Base-by-base conservation (phyloP, 1,140 invertebrate genomes). In the Cataglyphis hispanica region DNA sequence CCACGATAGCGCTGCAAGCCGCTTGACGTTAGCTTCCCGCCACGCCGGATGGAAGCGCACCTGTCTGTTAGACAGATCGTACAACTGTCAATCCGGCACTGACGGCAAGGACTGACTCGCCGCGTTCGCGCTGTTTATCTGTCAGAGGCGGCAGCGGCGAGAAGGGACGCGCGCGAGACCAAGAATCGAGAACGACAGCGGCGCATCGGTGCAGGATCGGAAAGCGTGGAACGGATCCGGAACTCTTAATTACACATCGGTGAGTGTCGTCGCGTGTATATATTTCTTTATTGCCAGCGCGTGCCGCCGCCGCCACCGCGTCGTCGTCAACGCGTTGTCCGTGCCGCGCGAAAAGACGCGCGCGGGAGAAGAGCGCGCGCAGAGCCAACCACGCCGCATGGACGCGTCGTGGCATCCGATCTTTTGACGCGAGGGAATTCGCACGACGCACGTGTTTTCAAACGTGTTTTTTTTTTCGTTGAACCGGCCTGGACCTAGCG, bases 51-150 rank as follows among this genome's bases (percentile, higher is more conserved):
- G 4, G 46, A 50, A 50, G 46, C 46, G 46, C 46, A 50, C 13
- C 46, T 50, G 46, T 19, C 46, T 50, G 31, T 37, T 37, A 37
- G 37, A 37, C 37, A 37, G 6, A 37, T 37, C 53, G n/a, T 56
- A 3, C 25, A 46, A 50, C 69, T 72, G 69, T 72, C 69, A 72
- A 72, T 53, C 16, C 66, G 13, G 46, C 16, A 27, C 40, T 53
- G 31, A 70, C 40, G 67, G 25, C 11, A 70, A 70, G 67, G 46
- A 70, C 25, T 31, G 31, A 22, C 8, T 43, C 31, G 11, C 13
- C 5, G 22, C 40, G 25, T 40, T 72, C 27, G 37, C 40, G 25
- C 67, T 72, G 69, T 72, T 72, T 72, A 72, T 72, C 46, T 72
- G 69, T 72, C 69, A 70, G 11, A 64, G 40, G 31, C 63, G 31